Percentiles rank a stretch among this genome's conserved stretches.
phyloP scores from a whole-genome alignment of 2,797 vertebrate species.

The Parotocinclus haroldoi region DNA sequence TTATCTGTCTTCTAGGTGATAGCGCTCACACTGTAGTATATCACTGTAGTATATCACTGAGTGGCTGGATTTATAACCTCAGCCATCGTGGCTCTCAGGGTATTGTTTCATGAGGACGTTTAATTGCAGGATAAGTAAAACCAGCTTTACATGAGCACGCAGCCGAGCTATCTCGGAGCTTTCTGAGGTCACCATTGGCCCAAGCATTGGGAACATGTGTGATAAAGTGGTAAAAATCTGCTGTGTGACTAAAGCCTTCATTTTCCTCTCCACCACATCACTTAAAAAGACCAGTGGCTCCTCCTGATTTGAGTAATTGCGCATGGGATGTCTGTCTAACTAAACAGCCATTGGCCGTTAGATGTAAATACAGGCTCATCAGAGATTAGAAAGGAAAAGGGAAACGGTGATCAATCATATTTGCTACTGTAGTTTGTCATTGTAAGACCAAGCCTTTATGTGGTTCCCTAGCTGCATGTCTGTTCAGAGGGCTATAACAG shows the following conservation, averaged over 20 bases:
- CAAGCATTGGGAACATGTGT: conserved; percentile 28
- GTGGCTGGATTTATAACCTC: conserved; percentile 11
- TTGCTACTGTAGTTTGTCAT: not conserved
- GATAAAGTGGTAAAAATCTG: conserved; percentile 39
- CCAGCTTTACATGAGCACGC: conserved; percentile 44
- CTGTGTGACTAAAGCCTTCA: conserved; percentile 30
- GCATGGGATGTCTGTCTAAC: conserved; percentile 5
- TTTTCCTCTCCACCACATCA: conserved; percentile 24
- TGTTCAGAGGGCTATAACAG: too few species aligned
- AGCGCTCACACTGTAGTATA: not conserved
- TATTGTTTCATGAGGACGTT: conserved; percentile 41
- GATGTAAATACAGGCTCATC: not conserved
- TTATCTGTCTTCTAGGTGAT: conserved; percentile 16
- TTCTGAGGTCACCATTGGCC: conserved; percentile 48
- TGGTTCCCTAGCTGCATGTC: not conserved
- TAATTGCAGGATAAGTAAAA: conserved; percentile 41
- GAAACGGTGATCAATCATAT: conserved; percentile 19
- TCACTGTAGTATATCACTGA: too few species aligned
- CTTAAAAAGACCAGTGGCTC: conserved; percentile 20
- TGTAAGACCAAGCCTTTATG: conserved; percentile 15
- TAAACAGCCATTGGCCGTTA: conserved; percentile 21
- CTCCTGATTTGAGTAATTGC: conserved; percentile 19
- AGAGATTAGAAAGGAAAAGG: conserved; percentile 7
- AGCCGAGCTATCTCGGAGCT: conserved; percentile 33
- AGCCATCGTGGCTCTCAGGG: conserved; percentile 12